Base-by-base conservation (phyloP, 2,113 vertebrate genomes). In the Emydocephalus ijimae region DNA sequence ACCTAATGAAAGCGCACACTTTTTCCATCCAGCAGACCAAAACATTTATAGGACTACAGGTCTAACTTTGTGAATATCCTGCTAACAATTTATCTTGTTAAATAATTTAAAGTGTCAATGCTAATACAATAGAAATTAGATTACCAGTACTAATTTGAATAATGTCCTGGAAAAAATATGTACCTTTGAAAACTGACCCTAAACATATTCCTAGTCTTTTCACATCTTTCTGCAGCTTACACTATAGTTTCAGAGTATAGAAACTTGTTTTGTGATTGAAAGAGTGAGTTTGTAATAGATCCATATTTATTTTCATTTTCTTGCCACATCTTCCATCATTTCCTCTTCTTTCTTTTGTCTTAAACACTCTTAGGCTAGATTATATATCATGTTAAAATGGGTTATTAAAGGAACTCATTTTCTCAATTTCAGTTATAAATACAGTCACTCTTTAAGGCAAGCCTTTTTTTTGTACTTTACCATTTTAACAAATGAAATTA, bases 21-120 rank as follows among this genome's bases (percentile, higher is more conserved):
- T 95, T 96, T 96, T 96, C 9, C 8, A 96, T 95, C 87, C 92
- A 92, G 95, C 93, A 95, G 94, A 52, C 93, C 93, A 96, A 97
- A 96, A 95, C 93, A 96, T 96, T 96, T 95, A 94, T 87, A 91
- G 14, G 45, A 59, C 43, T 95, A 39, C 69, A 87, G 90, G 92
- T 89, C 93, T 94, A 74, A 90, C 89, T 94, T 94, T 95, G 85
- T 89, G 96, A 45, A 93, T 90, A 90, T 29, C 11, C 69, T 74
- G 26, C 57, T n/a, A 15, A 93, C 88, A 90, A 90, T 87, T 57
- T 23, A 45, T 21, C 50, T 69, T 90, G 45, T 74, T 92, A 87
- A 90, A 92, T 87, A 43, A 92, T 92, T 86, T 45, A 91, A 86
- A 69, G 50, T 56, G 23, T 86, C 6, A 89, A 1, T 89, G 11